Evolutionary conservation across 2,113 vertebrate species (phyloP).

Genomic region (Peromyscus maniculatus): DNA sequence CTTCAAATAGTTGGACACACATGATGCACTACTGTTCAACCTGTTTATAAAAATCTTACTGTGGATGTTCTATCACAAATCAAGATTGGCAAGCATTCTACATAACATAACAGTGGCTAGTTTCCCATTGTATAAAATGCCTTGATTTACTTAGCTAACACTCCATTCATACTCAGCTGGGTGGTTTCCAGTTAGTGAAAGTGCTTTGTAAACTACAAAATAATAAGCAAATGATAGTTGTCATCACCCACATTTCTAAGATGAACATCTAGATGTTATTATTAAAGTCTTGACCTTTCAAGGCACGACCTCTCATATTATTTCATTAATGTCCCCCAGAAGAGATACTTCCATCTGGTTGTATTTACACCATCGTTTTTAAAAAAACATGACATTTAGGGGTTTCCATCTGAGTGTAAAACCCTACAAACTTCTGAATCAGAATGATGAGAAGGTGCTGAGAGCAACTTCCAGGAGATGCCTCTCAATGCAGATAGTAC

Average conservation of each 20-base stretch:
- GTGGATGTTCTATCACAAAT: slow-evolving; percentile 19
- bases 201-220: slow-evolving; percentile 60
- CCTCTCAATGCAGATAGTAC: background rate
- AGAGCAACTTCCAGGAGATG: background rate
- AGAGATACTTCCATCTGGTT: background rate
- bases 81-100: slow-evolving; percentile 31
- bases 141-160: slow-evolving; percentile 69
- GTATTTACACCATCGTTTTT: background rate
- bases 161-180: slow-evolving; percentile 40
- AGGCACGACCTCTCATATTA: slow-evolving; percentile 2
- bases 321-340: slow-evolving; percentile 8
- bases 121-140: background rate
- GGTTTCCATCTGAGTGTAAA: background rate
- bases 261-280: slow-evolving; percentile 46
- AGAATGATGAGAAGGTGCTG: background rate
- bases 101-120: background rate
- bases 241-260: slow-evolving; percentile 58
- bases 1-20: slow-evolving; percentile 11
- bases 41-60: background rate
- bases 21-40: background rate
- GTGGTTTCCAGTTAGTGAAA: slow-evolving; percentile 66
- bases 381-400: slow-evolving; percentile 20
- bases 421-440: background rate
- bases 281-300: background rate
- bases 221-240: slow-evolving; percentile 37